phyloP scores from a whole-genome alignment of 2,113 vertebrate species.

The Menura novaehollandiae region DNA sequence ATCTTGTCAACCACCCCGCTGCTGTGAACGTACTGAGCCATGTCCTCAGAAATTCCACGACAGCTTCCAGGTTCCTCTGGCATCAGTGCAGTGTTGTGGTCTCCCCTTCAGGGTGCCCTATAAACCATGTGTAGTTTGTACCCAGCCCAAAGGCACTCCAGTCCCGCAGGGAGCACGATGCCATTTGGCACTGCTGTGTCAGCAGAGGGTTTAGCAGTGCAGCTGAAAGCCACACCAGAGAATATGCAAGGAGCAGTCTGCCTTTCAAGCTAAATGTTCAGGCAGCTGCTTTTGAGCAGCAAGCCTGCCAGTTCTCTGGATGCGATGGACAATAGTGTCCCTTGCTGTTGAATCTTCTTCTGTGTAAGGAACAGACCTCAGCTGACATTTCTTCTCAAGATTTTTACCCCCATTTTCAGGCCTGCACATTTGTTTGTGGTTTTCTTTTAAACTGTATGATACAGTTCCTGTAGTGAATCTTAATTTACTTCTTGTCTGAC shows the following conservation, averaged over 20 bases:
- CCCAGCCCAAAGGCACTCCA: background rate
- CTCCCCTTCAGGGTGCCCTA: accelerated
- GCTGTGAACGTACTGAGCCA: accelerated
- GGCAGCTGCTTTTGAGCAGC: background rate
- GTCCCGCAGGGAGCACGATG: accelerated
- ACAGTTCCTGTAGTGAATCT: background rate
- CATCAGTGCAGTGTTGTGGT: background rate
- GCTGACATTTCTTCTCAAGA: background rate
- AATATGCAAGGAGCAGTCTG: background rate
- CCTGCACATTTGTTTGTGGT: background rate
- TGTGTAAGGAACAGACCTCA: background rate
- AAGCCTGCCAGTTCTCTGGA: background rate
- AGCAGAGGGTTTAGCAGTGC: background rate
- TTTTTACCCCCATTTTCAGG: background rate
- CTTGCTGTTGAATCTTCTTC: background rate
- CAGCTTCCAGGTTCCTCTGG: background rate
- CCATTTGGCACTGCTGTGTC: background rate
- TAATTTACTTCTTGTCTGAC: background rate
- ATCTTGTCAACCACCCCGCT: background rate
- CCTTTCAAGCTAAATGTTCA: background rate
- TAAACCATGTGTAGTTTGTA: background rate
- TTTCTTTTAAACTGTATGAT: background rate
- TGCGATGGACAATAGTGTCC: background rate
- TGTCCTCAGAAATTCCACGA: accelerated
- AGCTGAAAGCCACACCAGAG: background rate